phyloP scores from a whole-genome alignment of 92 coral and sea anemone species.

The Parazoanthus swiftii region DNA sequence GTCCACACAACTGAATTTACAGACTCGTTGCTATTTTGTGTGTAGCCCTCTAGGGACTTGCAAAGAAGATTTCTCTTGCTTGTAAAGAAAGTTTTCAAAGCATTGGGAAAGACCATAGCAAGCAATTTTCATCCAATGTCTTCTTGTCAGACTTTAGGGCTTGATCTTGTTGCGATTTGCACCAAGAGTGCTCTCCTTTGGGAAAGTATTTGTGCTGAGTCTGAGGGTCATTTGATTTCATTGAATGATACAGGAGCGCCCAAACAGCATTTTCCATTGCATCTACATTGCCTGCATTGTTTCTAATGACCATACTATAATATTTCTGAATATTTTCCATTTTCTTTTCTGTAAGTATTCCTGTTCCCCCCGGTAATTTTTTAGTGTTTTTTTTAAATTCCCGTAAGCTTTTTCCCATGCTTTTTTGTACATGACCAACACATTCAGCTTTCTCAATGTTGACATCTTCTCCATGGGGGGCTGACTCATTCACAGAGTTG shows the following conservation, averaged over 20 bases:
- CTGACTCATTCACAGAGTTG: slow-evolving; percentile 19
- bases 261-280: slow-evolving; percentile 15
- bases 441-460: slow-evolving; percentile 13
- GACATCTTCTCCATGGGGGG: background rate
- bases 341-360: slow-evolving; percentile 2
- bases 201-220: background rate
- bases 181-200: background rate
- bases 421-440: slow-evolving; percentile 9
- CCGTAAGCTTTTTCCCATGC: slow-evolving; percentile 22
- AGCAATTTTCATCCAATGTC: slow-evolving; percentile 19
- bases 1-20: slow-evolving; percentile 18
- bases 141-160: background rate
- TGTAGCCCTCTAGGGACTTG: slow-evolving; percentile 21
- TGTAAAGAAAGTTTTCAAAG: background rate
- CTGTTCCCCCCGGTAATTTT: slow-evolving; percentile 4
- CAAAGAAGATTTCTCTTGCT: slow-evolving; percentile 9
- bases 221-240: background rate
- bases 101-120: background rate
- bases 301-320: slow-evolving; percentile 2
- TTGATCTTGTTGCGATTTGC: background rate
- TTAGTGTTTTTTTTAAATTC: slow-evolving; percentile 3
- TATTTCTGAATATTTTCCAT: background rate
- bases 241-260: background rate
- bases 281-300: slow-evolving; percentile 13
- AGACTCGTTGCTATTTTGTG: slow-evolving; percentile 23